Conservation (phyloP, 1,140 invertebrate species). For the Marisa cornuarietis region DNA sequence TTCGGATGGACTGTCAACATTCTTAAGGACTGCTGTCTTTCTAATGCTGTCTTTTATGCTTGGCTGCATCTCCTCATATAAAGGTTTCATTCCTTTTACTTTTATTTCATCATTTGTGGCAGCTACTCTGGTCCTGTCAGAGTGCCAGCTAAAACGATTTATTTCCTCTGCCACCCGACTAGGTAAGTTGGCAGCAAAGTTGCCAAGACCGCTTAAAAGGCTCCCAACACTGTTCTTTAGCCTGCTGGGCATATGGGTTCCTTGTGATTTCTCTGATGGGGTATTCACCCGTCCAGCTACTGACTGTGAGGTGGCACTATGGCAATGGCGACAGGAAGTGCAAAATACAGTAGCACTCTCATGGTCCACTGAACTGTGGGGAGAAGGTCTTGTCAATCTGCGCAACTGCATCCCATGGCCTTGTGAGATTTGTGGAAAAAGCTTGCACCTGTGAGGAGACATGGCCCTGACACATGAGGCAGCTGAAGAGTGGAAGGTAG, state of each 20-base stretch:
- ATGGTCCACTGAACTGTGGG: background rate
- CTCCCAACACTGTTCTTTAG: constrained; percentile 4
- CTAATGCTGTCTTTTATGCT: background rate
- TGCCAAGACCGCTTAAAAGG: background rate
- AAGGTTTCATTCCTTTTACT: background rate
- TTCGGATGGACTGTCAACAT: background rate
- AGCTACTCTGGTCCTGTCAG: constrained; percentile 4
- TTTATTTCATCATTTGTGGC: background rate
- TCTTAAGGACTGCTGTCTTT: background rate
- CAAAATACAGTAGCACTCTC: background rate
- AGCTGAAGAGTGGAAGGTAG: background rate
- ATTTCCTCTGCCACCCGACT: background rate
- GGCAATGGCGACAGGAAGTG: background rate
- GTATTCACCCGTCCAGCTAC: background rate
- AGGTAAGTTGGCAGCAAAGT: background rate
- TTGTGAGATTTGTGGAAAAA: background rate
- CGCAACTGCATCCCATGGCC: background rate
- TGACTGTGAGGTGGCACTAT: background rate
- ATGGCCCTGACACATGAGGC: background rate
- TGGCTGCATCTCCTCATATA: background rate
- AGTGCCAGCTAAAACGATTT: background rate
- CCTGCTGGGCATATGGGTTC: background rate
- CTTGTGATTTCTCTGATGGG: background rate
- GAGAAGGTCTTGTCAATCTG: background rate
- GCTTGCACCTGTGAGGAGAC: background rate